Conservation (phyloP, 2,797 vertebrate species). For the Anguilla pacifica region DNA sequence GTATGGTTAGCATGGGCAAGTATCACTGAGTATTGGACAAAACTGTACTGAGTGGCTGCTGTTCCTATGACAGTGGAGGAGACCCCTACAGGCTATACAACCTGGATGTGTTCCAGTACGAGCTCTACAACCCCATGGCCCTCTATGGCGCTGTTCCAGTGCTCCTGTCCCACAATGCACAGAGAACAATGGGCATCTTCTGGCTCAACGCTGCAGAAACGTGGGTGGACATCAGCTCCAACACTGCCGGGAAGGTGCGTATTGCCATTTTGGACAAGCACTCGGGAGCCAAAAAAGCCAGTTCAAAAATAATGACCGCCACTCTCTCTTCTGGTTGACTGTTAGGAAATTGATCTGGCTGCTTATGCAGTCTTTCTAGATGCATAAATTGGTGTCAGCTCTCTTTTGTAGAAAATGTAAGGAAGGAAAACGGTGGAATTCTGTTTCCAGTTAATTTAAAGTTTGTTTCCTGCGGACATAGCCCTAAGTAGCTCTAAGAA, state of each 20-base stretch:
- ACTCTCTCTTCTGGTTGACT: not conserved
- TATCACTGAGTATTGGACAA: no score
- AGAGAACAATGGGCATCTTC: slow-evolving; percentile 85
- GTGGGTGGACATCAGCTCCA: slow-evolving; percentile 94
- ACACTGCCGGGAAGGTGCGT: slow-evolving; percentile 86
- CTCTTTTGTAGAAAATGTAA: not conserved
- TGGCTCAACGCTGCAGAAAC: slow-evolving; percentile 95
- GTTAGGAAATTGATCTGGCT: not conserved
- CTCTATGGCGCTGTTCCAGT: slow-evolving; percentile 88
- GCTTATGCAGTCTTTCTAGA: not conserved
- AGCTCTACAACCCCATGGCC: slow-evolving; percentile 89
- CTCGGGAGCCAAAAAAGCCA: not conserved
- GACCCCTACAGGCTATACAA: slow-evolving; percentile 94
- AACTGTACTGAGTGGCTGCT: not conserved
- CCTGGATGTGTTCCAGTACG: slow-evolving; percentile 95
- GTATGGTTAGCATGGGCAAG: not conserved
- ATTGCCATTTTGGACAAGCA: not conserved
- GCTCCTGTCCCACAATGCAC: slow-evolving; percentile 81
- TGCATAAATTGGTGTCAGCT: not conserved
- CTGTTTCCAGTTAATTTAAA: not conserved
- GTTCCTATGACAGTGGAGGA: slow-evolving; percentile 69
- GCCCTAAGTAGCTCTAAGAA: no score
- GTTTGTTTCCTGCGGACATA: not conserved
- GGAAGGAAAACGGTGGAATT: not conserved
- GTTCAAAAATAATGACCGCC: not conserved